A percentile compares a stretch with the other conserved stretches of the same genome.
These are phyloP conservation scores for Elysia chlorotica DNA, from an alignment of 1,140 invertebrate species.

Conservation along the genomic window DNA sequence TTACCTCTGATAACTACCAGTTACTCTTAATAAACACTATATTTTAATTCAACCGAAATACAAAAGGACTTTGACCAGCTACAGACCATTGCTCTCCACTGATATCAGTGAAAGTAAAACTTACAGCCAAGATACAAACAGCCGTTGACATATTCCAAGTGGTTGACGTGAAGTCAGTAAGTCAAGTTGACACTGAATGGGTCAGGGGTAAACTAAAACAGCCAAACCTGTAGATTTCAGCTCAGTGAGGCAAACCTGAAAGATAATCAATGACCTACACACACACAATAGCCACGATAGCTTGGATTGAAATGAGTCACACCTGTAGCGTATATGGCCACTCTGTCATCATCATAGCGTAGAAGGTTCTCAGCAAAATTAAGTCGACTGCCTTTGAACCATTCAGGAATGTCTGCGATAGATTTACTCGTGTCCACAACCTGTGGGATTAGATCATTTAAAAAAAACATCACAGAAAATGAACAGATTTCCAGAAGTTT, in stretches of 20 bases:
- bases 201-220: not conserved
- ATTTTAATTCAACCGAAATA: too few species aligned
- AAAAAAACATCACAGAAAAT: too few species aligned
- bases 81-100: too few species aligned
- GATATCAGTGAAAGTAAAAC: too few species aligned
- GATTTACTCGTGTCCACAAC: constrained; percentile 57
- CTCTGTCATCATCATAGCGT: constrained; percentile 52
- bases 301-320: constrained; percentile 11
- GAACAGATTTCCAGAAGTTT: not conserved
- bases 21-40: too few species aligned
- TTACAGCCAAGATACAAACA: too few species aligned
- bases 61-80: too few species aligned
- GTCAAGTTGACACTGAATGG: not conserved
- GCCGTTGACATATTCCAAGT: too few species aligned
- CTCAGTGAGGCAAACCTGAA: too few species aligned
- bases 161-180: too few species aligned
- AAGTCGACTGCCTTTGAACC: constrained; percentile 62
- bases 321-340: constrained; percentile 64
- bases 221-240: not conserved
- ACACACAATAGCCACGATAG: not conserved
- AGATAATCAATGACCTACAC: not conserved
- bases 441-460: too few species aligned
- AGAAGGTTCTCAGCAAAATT: constrained; percentile 67
- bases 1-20: too few species aligned
- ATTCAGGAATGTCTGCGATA: constrained; percentile 63